phyloP scores from a whole-genome alignment of 2,888 invertebrate species.

The Notodonta ziczac region DNA sequence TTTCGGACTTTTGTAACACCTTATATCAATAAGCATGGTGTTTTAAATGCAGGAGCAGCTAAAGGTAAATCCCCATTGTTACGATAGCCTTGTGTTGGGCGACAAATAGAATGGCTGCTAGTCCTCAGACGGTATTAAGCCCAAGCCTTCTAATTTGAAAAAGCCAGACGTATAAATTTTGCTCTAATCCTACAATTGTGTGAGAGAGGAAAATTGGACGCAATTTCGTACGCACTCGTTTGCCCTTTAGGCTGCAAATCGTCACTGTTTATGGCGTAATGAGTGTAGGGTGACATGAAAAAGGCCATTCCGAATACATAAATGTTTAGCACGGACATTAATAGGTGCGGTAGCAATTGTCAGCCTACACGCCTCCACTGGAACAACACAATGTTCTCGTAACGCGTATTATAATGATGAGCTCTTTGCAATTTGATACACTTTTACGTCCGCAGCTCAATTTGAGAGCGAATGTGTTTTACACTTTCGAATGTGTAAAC shows the following conservation, averaged over 20 bases:
- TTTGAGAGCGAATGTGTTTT: slow-evolving; percentile 51
- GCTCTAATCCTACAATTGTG: slow-evolving; percentile 78
- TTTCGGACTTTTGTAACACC: too few species aligned
- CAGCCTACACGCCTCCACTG: slow-evolving; percentile 43
- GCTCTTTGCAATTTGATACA: slow-evolving; percentile 68
- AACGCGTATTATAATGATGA: slow-evolving; percentile 45
- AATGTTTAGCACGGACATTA: slow-evolving; percentile 36
- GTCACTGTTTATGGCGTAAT: slow-evolving; percentile 71
- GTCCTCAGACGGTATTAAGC: slow-evolving; percentile 67
- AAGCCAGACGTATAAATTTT: slow-evolving; percentile 82
- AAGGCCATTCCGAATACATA: slow-evolving; percentile 48
- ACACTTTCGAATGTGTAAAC: slow-evolving; percentile 47
- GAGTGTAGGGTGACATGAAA: slow-evolving; percentile 56
- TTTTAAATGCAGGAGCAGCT: slow-evolving; percentile 23
- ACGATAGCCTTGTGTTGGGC: slow-evolving; percentile 53
- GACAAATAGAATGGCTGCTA: slow-evolving; percentile 64
- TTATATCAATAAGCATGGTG: slow-evolving; percentile 15
- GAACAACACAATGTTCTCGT: slow-evolving; percentile 39
- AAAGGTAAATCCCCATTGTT: slow-evolving; percentile 52
- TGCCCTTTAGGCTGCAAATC: slow-evolving; percentile 69
- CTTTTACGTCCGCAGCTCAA: slow-evolving; percentile 62
- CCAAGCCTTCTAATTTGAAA: slow-evolving; percentile 76
- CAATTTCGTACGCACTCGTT: slow-evolving; percentile 68
- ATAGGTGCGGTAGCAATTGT: slow-evolving; percentile 44
- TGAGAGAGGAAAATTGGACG: slow-evolving; percentile 75